phyloP scores from a whole-genome alignment of 2,888 invertebrate species.

The Epistrophe grossulariae region DNA sequence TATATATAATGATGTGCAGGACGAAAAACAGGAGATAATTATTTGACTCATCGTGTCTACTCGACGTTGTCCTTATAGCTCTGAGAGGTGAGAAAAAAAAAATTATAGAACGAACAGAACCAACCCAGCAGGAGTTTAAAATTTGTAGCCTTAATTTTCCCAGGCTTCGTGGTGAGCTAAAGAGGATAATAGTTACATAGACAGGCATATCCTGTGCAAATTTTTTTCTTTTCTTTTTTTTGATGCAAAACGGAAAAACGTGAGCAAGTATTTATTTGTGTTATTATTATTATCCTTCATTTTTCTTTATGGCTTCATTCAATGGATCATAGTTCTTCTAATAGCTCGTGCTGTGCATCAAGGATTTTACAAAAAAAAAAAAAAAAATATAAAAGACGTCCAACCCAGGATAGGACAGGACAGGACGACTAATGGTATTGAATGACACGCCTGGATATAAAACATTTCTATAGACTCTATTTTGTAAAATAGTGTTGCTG shows the following conservation, averaged over 20 bases:
- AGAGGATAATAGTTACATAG: conserved; percentile 57
- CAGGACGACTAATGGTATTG: conserved; percentile 16
- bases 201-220: conserved; percentile 55
- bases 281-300: conserved; percentile 56
- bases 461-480: conserved; percentile 45
- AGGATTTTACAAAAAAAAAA: conserved; percentile 21
- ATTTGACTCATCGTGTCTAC: conserved; percentile 38
- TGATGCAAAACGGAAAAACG: conserved; percentile 45
- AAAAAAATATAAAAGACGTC: conserved; percentile 2
- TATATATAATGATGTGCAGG: conserved; percentile 16
- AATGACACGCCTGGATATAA: conserved; percentile 62
- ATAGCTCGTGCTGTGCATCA: conserved; percentile 61
- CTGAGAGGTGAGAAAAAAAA: conserved; percentile 36
- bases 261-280: conserved; percentile 68
- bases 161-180: conserved; percentile 56
- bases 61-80: conserved; percentile 23
- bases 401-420: conserved; percentile 29
- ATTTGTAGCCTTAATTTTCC: conserved; percentile 44
- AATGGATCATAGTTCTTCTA: conserved; percentile 39
- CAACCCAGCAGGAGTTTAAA: conserved; percentile 45
- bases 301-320: conserved; percentile 46
- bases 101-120: not conserved
- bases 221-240: conserved; percentile 5
- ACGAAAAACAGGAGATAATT: conserved; percentile 54
- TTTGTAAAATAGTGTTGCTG: conserved; percentile 18